Percentiles rank a stretch among this genome's conserved stretches.
Evolutionary conservation across 2,113 vertebrate genomes (phyloP).

Genomic region (Orycteropus afer): DNA sequence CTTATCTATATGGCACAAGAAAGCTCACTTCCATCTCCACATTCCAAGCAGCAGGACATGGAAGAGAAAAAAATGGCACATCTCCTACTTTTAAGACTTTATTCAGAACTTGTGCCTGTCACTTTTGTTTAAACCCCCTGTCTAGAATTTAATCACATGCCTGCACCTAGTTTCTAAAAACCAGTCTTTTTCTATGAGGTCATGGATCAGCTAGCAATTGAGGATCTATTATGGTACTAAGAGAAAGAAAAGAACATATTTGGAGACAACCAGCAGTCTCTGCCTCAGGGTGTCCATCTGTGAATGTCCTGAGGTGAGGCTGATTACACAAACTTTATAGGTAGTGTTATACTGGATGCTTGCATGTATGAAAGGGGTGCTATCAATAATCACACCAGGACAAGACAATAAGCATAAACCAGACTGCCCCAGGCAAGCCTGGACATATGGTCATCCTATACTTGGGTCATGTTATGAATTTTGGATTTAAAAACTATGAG

Average conservation of each 20-base stretch:
- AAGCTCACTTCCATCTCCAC: neutral
- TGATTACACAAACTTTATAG: fast-evolving
- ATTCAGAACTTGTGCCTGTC: neutral
- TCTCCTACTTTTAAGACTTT: neutral
- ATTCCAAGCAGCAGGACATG: neutral
- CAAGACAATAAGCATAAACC: neutral
- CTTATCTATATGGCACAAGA: neutral
- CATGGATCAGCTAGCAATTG: neutral
- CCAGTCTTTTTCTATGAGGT: neutral
- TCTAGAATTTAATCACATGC: neutral
- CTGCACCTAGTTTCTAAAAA: neutral
- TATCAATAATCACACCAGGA: neutral
- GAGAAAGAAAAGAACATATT: neutral
- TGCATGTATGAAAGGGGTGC: too few species aligned
- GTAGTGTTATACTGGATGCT: too few species aligned
- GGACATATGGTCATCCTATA: neutral
- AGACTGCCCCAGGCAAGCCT: neutral
- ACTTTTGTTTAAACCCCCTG: neutral
- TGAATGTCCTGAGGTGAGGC: neutral
- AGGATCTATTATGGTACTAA: neutral
- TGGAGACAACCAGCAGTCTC: neutral
- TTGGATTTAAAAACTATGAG: neutral
- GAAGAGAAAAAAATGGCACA: neutral
- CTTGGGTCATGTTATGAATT: neutral
- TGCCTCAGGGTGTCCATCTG: neutral